Base-by-base conservation (phyloP, 2,888 invertebrate genomes). In the Sturmia bella region DNA sequence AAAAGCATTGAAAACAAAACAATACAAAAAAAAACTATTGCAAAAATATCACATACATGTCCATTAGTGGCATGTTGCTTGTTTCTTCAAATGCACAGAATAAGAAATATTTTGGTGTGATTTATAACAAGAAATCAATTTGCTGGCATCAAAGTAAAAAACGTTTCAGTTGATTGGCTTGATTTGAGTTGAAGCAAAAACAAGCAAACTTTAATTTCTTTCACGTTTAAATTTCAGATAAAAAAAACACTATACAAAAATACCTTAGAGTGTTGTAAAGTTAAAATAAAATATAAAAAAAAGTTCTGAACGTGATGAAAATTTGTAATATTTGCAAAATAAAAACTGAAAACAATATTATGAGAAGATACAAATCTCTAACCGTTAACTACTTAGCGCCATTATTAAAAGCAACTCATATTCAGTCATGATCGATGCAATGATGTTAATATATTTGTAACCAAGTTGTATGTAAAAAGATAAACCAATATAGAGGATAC, bases 51-150 rank as follows among this genome's bases (percentile, higher is more conserved):
- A 57, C 43, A 57, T 76, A 59, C 64, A 76, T 72, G 64, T 66
- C 76, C 76, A 80, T 75, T 76, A 72, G 57, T 75, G 75, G 61
- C 45, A 66, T 56, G 59, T 75, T 74, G 64, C 73, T 59, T 45
- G 57, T 75, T 74, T 57, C 63, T 27, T 43, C 24, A 69, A 45
- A 32, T 68, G 17, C 39, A 74, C 19, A 50, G 21, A 72, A 78
- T 64, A 64, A 48, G 66, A 70, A 80, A 80, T 69, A 70, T 70
- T 66, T 75, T 80, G 59, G 75, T 80, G 80, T 75, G 70, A 75
- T 75, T 80, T 80, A 72, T 75, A 75, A 66, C 80, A 80, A 80
- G 75, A 75, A 80, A 80, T 72, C 80, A 75, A 80, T 80, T 80
- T 70, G 75, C 54, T 63, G 70, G 59, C 80, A 61, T 70, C 52